Base-by-base conservation (phyloP, 2,888 invertebrate species). In the Uropetala carovei region DNA sequence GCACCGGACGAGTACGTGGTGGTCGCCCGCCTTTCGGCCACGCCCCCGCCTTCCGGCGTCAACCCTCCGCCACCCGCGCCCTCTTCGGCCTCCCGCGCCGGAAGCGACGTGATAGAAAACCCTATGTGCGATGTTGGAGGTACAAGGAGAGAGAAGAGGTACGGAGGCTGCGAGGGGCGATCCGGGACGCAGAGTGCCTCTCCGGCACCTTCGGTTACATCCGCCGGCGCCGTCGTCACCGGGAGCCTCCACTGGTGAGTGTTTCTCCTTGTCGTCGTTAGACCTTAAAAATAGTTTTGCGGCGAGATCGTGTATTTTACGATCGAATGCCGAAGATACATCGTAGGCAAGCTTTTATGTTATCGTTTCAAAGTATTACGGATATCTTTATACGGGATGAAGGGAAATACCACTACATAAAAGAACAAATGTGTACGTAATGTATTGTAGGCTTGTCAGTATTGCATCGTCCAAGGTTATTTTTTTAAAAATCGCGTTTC, bases 1-100 rank as follows among this genome's bases (percentile, higher is more conserved):
- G 95, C 94, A 94, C 30, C 92, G 92, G 94, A 94, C 68, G 93
- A 94, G 92, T 94, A 95, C 93, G 96, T 96, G 94, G 94, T 96
- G 94, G 95, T 96, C 95, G 96, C 96, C 95, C 95, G 96, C 95
- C 94, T 96, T 93, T 94, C 95, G 93, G 95, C 95, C 64, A 95
- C 95, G n/a, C 95, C 94, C 22, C 94, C 95, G 68, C 95, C 95
- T 75, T 94, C 94, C 43, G 93, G 92, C 91, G 92, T 75, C 92
- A 91, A 86, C 93, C 89, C 89, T n/a, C 89, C 89, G 3, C 64
- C 89, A 11, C 64, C 86, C 16, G 60, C 86, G 16, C 60, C 89
- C 14, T 68, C 89, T 43, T 68, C 89, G 59, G 64, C 18, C 64
- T 8, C 89, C 89, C 64, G 64, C 89, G 43, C 64, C 89, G 93